Base-by-base conservation (phyloP, 2,113 vertebrate species). In the Castor canadensis region DNA sequence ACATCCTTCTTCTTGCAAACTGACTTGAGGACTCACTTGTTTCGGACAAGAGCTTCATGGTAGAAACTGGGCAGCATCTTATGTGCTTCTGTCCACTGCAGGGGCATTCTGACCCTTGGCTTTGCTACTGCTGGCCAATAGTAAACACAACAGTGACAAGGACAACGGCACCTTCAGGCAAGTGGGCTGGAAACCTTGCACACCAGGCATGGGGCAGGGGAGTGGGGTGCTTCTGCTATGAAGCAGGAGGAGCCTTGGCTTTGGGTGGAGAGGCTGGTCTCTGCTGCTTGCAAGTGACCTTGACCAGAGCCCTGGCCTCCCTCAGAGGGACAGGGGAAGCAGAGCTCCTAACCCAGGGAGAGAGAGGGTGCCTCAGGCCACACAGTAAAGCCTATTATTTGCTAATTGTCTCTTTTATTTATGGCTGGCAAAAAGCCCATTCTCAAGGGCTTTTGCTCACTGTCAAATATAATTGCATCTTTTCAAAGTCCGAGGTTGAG, bases 11-110 rank as follows among this genome's bases (percentile, higher is more conserved):
- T 76, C 66, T 43, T 17, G 52, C 58, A 43, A 71, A 43, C 11
- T 2, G 54, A 43, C 89, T 49, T 1, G 0, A 6, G 20, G 11
- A 9, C 73, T 15, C 12, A 10, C 58, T 69, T 66, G 9, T 80
- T 32, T 17, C 52, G 19, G 75, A 64, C 26, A 22, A 35, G 8
- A 45, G 38, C 5, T 75, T 35, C 2, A 0, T 54, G 19, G 45
- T 0, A 12, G 30, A 8, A 15, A 15, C 6, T 0, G 9, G 67
- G 45, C 32, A 5, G 58, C 1, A 22, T 30, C n/a, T 45, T 19
- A 0, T 9, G 71, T 3, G 0, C 8, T 1, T 9, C 38, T 15
- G 30, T 30, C 87, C 15, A 7, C 2, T 5, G 0, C 6, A 10
- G 81, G 82, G 35, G 22, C 26, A 7, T 35, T 43, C 56, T 40